Conservation (phyloP, 2,113 vertebrate species). For the Peromyscus leucopus region DNA sequence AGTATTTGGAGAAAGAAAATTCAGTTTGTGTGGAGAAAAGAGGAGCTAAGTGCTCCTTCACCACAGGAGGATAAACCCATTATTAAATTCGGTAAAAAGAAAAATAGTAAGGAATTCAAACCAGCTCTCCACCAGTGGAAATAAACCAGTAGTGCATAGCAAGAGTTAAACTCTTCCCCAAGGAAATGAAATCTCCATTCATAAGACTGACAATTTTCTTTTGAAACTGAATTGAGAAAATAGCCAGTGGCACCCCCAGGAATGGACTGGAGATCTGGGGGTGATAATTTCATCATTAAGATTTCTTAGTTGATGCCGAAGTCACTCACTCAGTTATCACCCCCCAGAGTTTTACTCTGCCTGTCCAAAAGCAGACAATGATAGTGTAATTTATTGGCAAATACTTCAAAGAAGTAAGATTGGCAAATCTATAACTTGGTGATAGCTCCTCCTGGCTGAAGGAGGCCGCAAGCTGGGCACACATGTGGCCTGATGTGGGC, state of each 20-base stretch:
- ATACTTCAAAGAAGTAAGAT: not conserved
- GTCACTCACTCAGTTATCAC: not conserved
- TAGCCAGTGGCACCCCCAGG: not conserved
- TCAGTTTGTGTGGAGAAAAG: slow-evolving; percentile 1
- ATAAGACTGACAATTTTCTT: slow-evolving; percentile 45
- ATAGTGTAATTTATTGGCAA: slow-evolving; percentile 20
- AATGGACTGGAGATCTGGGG: not conserved
- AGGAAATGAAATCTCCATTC: slow-evolving; percentile 35
- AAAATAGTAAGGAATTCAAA: not conserved
- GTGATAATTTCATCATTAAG: not conserved
- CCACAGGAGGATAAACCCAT: not conserved
- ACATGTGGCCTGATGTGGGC: not conserved
- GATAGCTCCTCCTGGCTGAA: not conserved
- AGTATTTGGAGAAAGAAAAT: slow-evolving; percentile 31
- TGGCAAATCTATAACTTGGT: not conserved
- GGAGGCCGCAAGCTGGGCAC: not conserved
- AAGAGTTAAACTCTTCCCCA: slow-evolving; percentile 26
- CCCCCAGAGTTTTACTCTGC: not conserved
- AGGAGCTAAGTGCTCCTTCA: slow-evolving; percentile 1
- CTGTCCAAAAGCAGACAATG: not conserved
- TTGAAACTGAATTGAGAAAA: slow-evolving; percentile 42
- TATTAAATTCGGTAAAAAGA: slow-evolving; percentile 23
- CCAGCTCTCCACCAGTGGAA: not conserved
- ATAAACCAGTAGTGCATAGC: not conserved
- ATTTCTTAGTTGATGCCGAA: not conserved